Percentiles rank a stretch among this genome's conserved stretches.
Evolutionary conservation across 1,140 invertebrate genomes (phyloP).

Genomic region (Panulirus ornatus): DNA sequence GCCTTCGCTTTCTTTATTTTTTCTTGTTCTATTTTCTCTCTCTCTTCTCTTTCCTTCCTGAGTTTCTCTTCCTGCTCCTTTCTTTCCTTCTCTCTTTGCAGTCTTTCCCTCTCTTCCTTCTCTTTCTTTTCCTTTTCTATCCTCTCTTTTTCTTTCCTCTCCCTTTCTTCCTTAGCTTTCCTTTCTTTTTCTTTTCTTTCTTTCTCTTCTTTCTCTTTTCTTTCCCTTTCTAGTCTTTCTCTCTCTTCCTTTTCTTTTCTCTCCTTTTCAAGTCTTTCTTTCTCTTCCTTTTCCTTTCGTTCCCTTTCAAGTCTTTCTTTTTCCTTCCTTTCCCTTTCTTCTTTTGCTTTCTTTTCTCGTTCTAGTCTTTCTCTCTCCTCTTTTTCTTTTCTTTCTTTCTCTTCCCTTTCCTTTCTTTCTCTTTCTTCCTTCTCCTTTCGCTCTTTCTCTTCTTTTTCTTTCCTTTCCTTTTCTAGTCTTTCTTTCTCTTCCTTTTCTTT

Average conservation of each 20-base stretch:
- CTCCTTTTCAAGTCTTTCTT: slow-evolving; percentile 3
- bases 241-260: neutral
- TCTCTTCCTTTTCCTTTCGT: neutral
- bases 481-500: neutral
- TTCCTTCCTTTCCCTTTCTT: neutral
- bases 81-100: neutral
- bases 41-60: neutral
- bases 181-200: neutral
- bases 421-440: neutral
- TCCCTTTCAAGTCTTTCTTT: neutral
- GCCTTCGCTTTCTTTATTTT: neutral
- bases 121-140: neutral
- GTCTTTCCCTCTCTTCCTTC: neutral
- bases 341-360: neutral
- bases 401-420: neutral
- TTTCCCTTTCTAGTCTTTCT: neutral
- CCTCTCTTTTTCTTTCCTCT: neutral
- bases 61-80: neutral
- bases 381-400: neutral
- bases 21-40: neutral
- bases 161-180: neutral
- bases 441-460: neutral
- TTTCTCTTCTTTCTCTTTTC: slow-evolving; percentile 1
- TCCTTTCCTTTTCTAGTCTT: neutral
- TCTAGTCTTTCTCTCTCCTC: neutral